Evolutionary conservation across 2,113 vertebrate species (phyloP).

Genomic region (Paraplagusia blochii): DNA sequence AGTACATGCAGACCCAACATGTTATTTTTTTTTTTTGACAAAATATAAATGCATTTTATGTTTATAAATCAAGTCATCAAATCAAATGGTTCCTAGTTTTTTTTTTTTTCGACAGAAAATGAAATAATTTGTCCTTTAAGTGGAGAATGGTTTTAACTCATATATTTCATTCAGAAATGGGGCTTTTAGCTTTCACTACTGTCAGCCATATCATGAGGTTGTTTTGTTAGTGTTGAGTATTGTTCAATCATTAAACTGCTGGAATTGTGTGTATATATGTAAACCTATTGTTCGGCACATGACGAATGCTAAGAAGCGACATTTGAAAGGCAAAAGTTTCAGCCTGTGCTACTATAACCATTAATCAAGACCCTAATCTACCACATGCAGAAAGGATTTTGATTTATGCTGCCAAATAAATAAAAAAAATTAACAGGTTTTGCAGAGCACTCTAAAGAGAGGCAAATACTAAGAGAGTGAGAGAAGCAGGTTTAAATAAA

Average conservation of each 20-base stretch:
- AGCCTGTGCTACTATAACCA: constrained; percentile 44
- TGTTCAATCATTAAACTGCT: constrained; percentile 17
- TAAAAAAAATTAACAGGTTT: constrained; percentile 27
- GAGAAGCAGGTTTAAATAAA: too few species aligned
- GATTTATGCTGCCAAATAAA: constrained; percentile 43
- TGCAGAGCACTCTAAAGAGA: constrained; percentile 1
- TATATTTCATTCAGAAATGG: constrained; percentile 6
- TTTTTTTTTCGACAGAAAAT: neutral
- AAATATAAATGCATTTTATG: too few species aligned
- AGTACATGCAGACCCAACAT: too few species aligned
- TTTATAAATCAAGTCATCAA: too few species aligned
- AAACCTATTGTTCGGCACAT: constrained; percentile 28
- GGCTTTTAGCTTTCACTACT: constrained; percentile 20
- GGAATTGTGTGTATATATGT: constrained; percentile 8
- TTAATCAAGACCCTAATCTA: constrained; percentile 59
- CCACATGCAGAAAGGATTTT: constrained; percentile 45
- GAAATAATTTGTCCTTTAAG: neutral
- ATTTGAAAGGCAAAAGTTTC: constrained; percentile 40
- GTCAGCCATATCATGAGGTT: constrained; percentile 1
- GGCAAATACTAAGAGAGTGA: neutral
- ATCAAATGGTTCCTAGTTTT: too few species aligned
- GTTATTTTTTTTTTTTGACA: too few species aligned
- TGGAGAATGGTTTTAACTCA: neutral
- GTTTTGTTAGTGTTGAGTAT: constrained; percentile 9
- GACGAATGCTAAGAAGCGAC: constrained; percentile 1